Evolutionary conservation across 1,140 invertebrate species (phyloP), one percentile per base, ranked within the genome.

Genomic region (Bombus superbus): DNA sequence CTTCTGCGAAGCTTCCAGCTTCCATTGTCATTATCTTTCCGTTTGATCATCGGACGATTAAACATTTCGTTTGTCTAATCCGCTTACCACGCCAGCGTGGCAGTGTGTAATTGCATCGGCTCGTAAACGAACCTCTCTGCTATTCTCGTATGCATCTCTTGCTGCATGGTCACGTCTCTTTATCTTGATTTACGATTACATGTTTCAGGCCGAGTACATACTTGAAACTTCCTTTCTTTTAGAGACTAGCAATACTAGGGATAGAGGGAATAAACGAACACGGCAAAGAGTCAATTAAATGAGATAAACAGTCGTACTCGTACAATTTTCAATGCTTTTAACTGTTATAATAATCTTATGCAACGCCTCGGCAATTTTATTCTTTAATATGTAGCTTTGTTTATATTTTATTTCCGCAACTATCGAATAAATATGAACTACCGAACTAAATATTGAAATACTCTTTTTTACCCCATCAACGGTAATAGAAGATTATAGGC

Each of bases 51-150:
- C 71, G 86, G 42, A 53, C 81, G 88, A 89, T 89, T 88, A 88
- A 90, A 90, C 89, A 90, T 89, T 90, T 86, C 88, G 80, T 88
- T 86, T 79, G 78, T 85, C 84, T 91, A 86, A 91, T 88, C 79
- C 84, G 86, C 72, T 91, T 89, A 87, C 80, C 83, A 69, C 75
- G 57, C 64, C 83, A 72, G 28, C 57, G 73, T 40, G 74, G 32
- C 64, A 73, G 71, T 81, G n/a, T 82, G 71, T 86, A 86, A 86
- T 89, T 86, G 80, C 83, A 88, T 80, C 84, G 86, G 59, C 62
- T 68, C 64, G 71, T 62, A 87, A 81, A 86, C 71, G 59, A 85
- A 69, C n/a, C 22, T 40, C 64, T 44, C 35, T n/a, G 25, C 47
- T 13, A 28, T 62, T 83, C 59, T 18, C 71, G 40, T 68, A 83